Base-by-base conservation (phyloP, 2,113 vertebrate species). In the Istiophorus platypterus region DNA sequence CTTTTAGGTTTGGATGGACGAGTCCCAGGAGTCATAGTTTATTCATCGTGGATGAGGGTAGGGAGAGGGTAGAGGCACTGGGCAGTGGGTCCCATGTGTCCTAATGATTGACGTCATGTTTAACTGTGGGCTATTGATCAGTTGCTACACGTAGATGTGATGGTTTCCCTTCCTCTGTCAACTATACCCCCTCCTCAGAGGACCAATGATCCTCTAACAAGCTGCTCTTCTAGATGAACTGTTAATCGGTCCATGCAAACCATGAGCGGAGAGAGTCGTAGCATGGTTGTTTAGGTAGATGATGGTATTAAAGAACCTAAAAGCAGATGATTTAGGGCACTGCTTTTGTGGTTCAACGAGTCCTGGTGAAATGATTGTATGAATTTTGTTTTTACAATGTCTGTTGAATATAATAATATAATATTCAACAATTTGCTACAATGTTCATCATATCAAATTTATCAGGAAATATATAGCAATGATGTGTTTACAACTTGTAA, bases 101-200 rank as follows among this genome's bases (percentile, higher is more conserved):
- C 11, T 0, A 39, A 45, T 92, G 90, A 92, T 91, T 81, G 87
- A 93, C 92, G 91, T 63, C 27, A 76, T 71, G 78, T 91, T 90
- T 85, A 80, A 88, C 82, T 65, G 58, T 77, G 75, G 59, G 31
- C 37, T 82, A 93, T 89, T 89, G 92, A 94, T 93, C 84, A 74
- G 77, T 78, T 84, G 56, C 63, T 76, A 67, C 75, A 78, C 51
- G 57, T 57, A 70, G 68, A 87, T 80, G 80, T 81, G 76, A 56
- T 81, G 63, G 22, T 72, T 77, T 68, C 73, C 73, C 27, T 0
- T 74, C 65, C 49, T 47, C 22, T 54, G 74, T 64, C 7, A 10
- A 77, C 66, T 61, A 62, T 51, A 41, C 76, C 37, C 37, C 45
- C 13, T 62, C 76, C 75, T 77, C 77, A 39, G 83, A 86, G 79